These are phyloP conservation scores for Tiliacea citrago DNA, from an alignment of 2,888 invertebrate species.

Conservation along the genomic window DNA sequence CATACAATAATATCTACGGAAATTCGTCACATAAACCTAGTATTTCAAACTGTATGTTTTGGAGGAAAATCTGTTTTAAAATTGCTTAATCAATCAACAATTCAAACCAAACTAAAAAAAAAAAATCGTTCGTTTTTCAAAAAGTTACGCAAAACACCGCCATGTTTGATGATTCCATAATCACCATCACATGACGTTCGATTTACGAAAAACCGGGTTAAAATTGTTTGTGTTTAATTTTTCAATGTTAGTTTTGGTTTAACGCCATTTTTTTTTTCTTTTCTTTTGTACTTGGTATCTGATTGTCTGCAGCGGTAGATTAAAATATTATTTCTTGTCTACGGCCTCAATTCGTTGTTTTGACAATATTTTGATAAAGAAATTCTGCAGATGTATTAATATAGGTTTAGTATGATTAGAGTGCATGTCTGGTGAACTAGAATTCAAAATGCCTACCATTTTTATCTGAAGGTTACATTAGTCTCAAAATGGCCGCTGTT, in stretches of 20 bases:
- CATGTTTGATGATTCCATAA: conserved; percentile 32
- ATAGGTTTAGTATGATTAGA: conserved; percentile 9
- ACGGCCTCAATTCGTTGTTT: conserved; percentile 47
- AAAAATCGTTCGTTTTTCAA: conserved; percentile 30
- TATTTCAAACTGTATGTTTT: conserved; percentile 22
- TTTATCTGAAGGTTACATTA: conserved; percentile 30
- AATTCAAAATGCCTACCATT: conserved; percentile 20
- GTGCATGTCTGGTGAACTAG: conserved; percentile 42
- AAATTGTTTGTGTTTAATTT: conserved; percentile 43
- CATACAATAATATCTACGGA: conserved; percentile 29
- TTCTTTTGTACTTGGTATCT: conserved; percentile 27
- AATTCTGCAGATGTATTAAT: conserved; percentile 40
- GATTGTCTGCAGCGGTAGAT: conserved; percentile 38
- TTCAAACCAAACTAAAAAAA: conserved; percentile 3
- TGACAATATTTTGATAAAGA: conserved; percentile 37
- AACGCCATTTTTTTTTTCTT: conserved; percentile 20
- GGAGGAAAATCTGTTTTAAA: conserved; percentile 5
- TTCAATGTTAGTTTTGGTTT: conserved; percentile 37
- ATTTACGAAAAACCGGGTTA: conserved; percentile 58
- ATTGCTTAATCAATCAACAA: not conserved
- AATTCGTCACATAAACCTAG: conserved; percentile 37
- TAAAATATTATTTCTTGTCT: conserved; percentile 47
- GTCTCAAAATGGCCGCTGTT: conserved; percentile 1
- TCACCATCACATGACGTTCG: conserved; percentile 49
- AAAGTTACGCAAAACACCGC: conserved; percentile 7